Evolutionary conservation across 92 coral and sea anemone genomes (phyloP).

Genomic region (Zoanthus sociatus): DNA sequence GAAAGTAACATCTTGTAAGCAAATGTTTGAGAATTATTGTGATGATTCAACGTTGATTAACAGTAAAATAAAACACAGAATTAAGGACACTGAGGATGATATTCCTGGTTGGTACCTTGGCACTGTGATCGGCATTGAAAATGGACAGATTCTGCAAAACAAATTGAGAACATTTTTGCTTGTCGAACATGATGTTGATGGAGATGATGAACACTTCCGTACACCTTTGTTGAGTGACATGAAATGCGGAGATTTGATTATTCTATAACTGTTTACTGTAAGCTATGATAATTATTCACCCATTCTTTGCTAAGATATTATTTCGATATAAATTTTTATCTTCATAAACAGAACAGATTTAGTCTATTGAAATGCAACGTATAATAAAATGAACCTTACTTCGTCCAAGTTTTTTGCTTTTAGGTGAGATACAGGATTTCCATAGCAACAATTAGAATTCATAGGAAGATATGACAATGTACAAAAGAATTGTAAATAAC

Average conservation of each 20-base stretch:
- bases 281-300: neutral
- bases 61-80: constrained; percentile 8
- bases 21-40: constrained; percentile 7
- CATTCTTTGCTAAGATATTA: constrained; percentile 1
- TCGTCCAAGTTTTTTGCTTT: neutral
- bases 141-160: constrained; percentile 5
- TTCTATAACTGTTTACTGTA: neutral
- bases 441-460: constrained; percentile 24
- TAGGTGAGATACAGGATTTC: constrained; percentile 15
- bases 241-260: constrained; percentile 28
- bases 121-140: constrained; percentile 5
- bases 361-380: neutral
- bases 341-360: neutral
- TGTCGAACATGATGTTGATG: constrained; percentile 27
- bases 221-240: constrained; percentile 31
- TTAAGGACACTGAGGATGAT: constrained; percentile 23
- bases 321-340: neutral
- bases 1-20: neutral
- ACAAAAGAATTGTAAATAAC: constrained; percentile 4
- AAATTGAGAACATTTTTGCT: constrained; percentile 24
- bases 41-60: constrained; percentile 10
- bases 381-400: neutral
- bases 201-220: constrained; percentile 24
- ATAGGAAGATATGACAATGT: neutral
- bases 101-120: constrained; percentile 6